A percentile compares a stretch with the other conserved stretches of the same genome.
Evolutionary conservation across 2,888 invertebrate genomes (phyloP).

Genomic region (Ecliptopera silaceata): DNA sequence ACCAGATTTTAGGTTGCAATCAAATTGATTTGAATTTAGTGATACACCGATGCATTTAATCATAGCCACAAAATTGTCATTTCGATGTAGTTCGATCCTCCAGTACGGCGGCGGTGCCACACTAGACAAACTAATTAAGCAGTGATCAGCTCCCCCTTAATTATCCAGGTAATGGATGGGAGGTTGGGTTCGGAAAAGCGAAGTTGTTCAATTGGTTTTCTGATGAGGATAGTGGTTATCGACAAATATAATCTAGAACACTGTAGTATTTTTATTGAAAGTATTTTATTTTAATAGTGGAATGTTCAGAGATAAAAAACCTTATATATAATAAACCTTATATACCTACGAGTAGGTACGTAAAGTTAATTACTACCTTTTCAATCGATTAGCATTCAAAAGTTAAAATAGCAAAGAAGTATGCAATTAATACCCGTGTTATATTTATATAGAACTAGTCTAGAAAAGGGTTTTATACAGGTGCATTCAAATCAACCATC

Average conservation of each 20-base stretch:
- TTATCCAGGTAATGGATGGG: constrained; percentile 28
- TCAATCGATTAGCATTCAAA: too few relatives aligned
- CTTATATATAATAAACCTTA: too few relatives aligned
- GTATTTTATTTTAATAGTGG: too few relatives aligned
- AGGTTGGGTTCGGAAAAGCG: background rate
- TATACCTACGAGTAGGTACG: too few relatives aligned
- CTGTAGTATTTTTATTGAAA: too few relatives aligned
- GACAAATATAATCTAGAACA: background rate
- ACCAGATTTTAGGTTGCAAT: background rate
- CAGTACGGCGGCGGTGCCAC: constrained; percentile 10
- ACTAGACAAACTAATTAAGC: constrained; percentile 31
- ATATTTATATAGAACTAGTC: too few relatives aligned
- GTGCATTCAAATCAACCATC: too few relatives aligned
- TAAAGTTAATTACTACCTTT: too few relatives aligned
- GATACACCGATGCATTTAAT: background rate
- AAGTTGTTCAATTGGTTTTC: background rate
- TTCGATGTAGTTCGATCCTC: background rate
- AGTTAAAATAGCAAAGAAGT: too few relatives aligned
- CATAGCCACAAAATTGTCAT: background rate
- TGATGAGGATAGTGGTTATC: background rate
- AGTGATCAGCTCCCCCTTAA: constrained; percentile 26
- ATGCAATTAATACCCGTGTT: too few relatives aligned
- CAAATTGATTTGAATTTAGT: background rate
- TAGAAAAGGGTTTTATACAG: too few relatives aligned
- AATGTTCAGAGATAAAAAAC: too few relatives aligned